A percentile compares a stretch with the other conserved stretches of the same genome.
These are phyloP conservation scores for Drepana falcataria DNA, from an alignment of 2,888 invertebrate genomes.

Conservation along the genomic window DNA sequence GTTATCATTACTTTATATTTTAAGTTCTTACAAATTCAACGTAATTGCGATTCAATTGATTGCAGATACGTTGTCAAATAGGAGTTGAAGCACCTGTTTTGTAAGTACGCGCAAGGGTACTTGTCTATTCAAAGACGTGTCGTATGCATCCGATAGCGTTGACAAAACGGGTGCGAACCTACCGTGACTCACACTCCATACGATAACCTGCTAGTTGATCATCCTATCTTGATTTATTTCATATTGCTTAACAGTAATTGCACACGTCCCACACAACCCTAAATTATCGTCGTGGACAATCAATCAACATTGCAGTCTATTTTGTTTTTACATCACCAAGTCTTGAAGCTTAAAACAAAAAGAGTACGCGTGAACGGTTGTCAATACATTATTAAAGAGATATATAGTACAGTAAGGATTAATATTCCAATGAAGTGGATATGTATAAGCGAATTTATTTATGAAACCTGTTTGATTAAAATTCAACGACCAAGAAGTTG, in stretches of 20 bases:
- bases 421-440: constrained; percentile 17
- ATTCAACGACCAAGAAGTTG: constrained; percentile 44
- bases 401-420: constrained; percentile 19
- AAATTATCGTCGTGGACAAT: constrained; percentile 40
- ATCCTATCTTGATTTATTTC: constrained; percentile 17
- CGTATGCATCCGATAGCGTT: constrained; percentile 3
- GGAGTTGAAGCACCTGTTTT: not conserved
- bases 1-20: not conserved
- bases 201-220: not conserved
- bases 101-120: not conserved
- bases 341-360: constrained; percentile 15
- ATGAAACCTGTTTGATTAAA: constrained; percentile 58
- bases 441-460: constrained; percentile 32
- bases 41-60: not conserved
- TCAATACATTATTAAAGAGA: constrained; percentile 16
- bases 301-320: constrained; percentile 36
- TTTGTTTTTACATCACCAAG: constrained; percentile 34
- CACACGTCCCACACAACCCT: constrained; percentile 28
- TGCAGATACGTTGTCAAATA: not conserved
- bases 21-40: not conserved
- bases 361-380: constrained; percentile 10
- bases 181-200: not conserved
- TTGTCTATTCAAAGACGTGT: constrained; percentile 1
- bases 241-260: constrained; percentile 62
- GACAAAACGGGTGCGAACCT: constrained; percentile 2